Percentiles rank a stretch among this genome's conserved stretches.
Evolutionary conservation across 2,888 invertebrate genomes (phyloP).

Genomic region (Molanna angustata): DNA sequence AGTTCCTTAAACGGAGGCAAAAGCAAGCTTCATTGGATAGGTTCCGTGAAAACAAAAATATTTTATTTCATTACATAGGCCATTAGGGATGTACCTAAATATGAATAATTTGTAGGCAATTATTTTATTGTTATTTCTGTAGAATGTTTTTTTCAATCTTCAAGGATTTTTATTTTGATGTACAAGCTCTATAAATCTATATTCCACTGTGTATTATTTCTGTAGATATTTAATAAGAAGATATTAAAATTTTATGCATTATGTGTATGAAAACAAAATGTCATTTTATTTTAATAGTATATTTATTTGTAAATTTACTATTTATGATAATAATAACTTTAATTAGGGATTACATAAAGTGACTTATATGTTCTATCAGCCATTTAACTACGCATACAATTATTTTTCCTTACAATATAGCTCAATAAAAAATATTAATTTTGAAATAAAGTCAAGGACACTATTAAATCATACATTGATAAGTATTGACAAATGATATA

Average conservation of each 20-base stretch:
- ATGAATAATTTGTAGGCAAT: too few species aligned
- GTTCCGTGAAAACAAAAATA: too few species aligned
- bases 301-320: neutral
- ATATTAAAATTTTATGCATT: neutral
- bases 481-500: neutral
- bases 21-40: too few species aligned
- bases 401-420: neutral
- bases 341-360: slow-evolving; percentile 13
- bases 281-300: neutral
- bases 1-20: too few species aligned
- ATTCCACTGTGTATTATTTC: too few species aligned
- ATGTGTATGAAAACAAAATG: neutral
- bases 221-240: too few species aligned
- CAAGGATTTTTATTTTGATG: too few species aligned
- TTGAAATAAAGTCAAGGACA: neutral
- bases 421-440: neutral
- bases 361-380: slow-evolving; percentile 19
- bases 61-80: too few species aligned
- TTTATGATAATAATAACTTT: slow-evolving; percentile 14
- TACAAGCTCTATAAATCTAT: too few species aligned
- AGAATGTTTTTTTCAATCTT: too few species aligned
- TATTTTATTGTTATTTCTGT: too few species aligned
- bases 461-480: neutral
- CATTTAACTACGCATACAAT: slow-evolving; percentile 15
- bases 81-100: too few species aligned